Conservation (phyloP, 2,113 vertebrate genomes). For the Plecotus auritus region DNA sequence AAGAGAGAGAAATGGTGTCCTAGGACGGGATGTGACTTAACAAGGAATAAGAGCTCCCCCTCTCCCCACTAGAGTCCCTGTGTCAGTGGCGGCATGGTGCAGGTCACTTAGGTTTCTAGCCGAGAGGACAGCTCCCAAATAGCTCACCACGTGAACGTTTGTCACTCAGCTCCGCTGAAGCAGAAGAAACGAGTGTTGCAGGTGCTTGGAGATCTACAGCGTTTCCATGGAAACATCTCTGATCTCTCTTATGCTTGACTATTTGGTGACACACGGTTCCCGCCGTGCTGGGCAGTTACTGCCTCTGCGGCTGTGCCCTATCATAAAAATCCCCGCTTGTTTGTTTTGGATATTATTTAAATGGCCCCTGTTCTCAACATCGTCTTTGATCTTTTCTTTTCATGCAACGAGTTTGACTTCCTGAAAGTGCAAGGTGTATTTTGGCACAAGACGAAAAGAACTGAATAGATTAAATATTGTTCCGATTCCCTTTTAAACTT, state of each 20-base stretch:
- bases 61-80: not conserved
- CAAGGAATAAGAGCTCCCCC: not conserved
- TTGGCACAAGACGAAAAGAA: slow-evolving; percentile 59
- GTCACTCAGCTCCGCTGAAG: not conserved
- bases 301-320: not conserved
- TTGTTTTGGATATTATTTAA: slow-evolving; percentile 50
- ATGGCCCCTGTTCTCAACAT: slow-evolving; percentile 44
- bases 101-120: not conserved
- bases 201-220: not conserved
- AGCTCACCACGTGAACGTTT: not conserved
- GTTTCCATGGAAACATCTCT: not conserved
- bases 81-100: not conserved
- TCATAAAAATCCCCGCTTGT: slow-evolving; percentile 1
- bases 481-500: slow-evolving; percentile 54
- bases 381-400: slow-evolving; percentile 63
- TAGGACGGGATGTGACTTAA: not conserved
- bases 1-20: not conserved
- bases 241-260: not conserved
- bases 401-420: slow-evolving; percentile 23
- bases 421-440: slow-evolving; percentile 44
- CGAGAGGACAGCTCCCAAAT: not conserved
- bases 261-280: not conserved
- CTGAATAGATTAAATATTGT: slow-evolving; percentile 54
- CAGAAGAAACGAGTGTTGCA: not conserved
- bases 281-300: not conserved